Evolutionary conservation across 2,888 invertebrate species (phyloP), one percentile per base, ranked within the genome.

Genomic region (Plebejus melissa): DNA sequence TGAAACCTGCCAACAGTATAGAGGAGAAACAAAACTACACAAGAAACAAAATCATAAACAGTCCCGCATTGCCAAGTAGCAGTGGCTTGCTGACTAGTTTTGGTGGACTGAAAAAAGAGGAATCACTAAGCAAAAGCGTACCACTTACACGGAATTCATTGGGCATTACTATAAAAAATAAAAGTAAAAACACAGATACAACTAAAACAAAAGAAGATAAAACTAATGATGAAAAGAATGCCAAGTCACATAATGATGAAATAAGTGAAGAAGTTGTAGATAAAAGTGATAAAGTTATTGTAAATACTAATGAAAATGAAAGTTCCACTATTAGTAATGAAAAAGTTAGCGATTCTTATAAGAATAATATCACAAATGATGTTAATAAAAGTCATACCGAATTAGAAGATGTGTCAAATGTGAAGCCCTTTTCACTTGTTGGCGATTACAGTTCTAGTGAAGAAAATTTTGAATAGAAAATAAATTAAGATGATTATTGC

Each of bases 1-100:
- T 97, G 4, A 95, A 95, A 83, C 95, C 96, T 1, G 88, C 94
- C 16, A 94, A 90, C 84, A 94, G 95, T 87, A 94, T 95, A 58
- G 90, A 94, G 74, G 95, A 96, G 82, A 94, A 91, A 3, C 94
- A 94, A 78, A 86, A 82, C 0, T 88, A 91, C 13, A 90, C 90
- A 41, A 90, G 94, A 77, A 86, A 85, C 41, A 94, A 92, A 75
- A 93, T 95, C 60, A 84, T 95, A 0, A 94, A 94, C 81, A 90
- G 89, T 76, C 94, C 95, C 1, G 95, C 94, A 0, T 82, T 95
- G 54, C 94, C 94, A 0, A 94, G 95, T 38, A 94, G 94, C 9
- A 94, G 94, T 74, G 90, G 91, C 5, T 83, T 90, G 0, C 77
- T 91, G 0, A 89, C 91, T 0, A 89, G 89, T 41, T 95, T 95